Conservation (phyloP, 2,113 vertebrate species). For the Helogale parvula region DNA sequence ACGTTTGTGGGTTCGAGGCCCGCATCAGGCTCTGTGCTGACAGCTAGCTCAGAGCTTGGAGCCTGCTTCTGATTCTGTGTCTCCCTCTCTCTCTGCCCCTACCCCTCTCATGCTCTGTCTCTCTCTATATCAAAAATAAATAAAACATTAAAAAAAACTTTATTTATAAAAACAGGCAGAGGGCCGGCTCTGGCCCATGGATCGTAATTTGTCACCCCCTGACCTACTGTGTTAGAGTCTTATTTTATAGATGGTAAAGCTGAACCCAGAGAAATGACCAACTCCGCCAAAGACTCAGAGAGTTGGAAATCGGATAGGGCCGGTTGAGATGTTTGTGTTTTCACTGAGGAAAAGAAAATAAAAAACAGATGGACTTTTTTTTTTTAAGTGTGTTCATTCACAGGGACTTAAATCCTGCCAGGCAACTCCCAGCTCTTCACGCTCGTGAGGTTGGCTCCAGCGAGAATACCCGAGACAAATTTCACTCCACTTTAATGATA, state of each 20-base stretch:
- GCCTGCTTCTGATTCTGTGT: too few relatives aligned
- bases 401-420: not conserved
- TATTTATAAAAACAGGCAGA: not conserved
- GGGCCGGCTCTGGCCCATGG: not conserved
- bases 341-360: not conserved
- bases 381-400: not conserved
- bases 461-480: not conserved
- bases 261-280: not conserved
- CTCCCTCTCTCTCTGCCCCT: too few relatives aligned
- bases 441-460: rapidly evolving
- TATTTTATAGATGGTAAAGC: not conserved
- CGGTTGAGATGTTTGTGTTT: not conserved
- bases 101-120: too few relatives aligned
- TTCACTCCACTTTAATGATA: not conserved
- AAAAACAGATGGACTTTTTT: not conserved
- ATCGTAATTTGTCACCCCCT: not conserved
- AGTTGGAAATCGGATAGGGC: not conserved
- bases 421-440: not conserved
- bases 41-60: too few relatives aligned
- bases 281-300: not conserved
- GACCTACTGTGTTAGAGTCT: not conserved
- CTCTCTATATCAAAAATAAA: too few relatives aligned
- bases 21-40: too few relatives aligned
- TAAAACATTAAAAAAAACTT: not conserved
- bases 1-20: too few relatives aligned